phyloP scores from a whole-genome alignment of 2,888 invertebrate genomes.

The Hoplodrina ambigua region DNA sequence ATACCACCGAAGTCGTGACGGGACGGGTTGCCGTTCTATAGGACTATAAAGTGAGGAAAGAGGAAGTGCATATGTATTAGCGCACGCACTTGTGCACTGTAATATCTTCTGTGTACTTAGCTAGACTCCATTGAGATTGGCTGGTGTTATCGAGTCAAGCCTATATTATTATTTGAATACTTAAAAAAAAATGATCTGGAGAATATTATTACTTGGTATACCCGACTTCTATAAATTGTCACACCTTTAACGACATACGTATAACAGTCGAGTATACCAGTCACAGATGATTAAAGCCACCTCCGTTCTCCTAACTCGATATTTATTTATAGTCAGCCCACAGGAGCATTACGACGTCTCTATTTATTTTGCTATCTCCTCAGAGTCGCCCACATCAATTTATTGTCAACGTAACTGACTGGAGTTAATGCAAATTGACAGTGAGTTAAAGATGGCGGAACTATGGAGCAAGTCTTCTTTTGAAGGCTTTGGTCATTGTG shows the following conservation, averaged over 20 bases:
- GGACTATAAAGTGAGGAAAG: too few species aligned
- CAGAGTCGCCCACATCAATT: constrained; percentile 46
- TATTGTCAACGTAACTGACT: constrained; percentile 50
- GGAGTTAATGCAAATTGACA: constrained; percentile 50
- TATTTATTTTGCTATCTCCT: constrained; percentile 53
- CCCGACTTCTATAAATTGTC: constrained; percentile 2
- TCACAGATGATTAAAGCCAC: constrained; percentile 51
- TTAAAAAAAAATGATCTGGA: too few species aligned
- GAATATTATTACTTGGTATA: constrained; percentile 3
- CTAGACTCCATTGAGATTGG: too few species aligned
- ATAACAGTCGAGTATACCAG: constrained; percentile 43
- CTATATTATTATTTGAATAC: too few species aligned
- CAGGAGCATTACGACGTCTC: constrained; percentile 48
- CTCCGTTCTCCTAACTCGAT: constrained; percentile 37
- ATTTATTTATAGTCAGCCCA: constrained; percentile 60
- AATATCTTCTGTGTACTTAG: too few species aligned
- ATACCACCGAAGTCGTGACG: too few species aligned
- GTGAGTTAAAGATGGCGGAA: constrained; percentile 22
- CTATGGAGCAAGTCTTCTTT: not conserved
- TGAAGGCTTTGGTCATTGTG: not conserved
- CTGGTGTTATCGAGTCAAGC: too few species aligned
- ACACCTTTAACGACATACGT: not conserved
- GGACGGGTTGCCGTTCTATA: too few species aligned
- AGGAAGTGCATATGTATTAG: too few species aligned
- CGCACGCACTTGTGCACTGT: too few species aligned